These are phyloP conservation scores for Trachelipus rathkii DNA, from an alignment of 1,140 invertebrate species.

Conservation along the genomic window DNA sequence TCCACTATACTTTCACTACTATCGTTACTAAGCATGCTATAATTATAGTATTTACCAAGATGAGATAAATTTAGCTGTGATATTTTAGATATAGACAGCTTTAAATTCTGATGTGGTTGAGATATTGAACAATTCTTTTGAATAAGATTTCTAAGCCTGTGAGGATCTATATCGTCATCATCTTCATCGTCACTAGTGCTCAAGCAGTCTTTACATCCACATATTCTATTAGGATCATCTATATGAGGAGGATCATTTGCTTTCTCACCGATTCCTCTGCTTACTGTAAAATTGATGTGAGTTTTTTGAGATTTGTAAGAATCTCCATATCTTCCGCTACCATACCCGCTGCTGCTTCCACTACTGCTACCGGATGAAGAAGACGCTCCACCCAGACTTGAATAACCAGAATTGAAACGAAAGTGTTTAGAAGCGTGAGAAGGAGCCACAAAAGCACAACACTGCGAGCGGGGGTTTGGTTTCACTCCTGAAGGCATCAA, in stretches of 20 bases:
- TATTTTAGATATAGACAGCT: conserved; percentile 68
- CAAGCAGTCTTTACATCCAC: conserved; percentile 32
- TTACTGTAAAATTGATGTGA: conserved; percentile 26
- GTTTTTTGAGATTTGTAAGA: conserved; percentile 32
- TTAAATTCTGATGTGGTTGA: conserved; percentile 54
- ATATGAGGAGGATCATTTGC: not conserved
- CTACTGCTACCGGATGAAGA: conserved; percentile 44
- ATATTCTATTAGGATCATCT: conserved; percentile 19
- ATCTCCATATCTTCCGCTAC: conserved; percentile 32
- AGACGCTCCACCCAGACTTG: conserved; percentile 38
- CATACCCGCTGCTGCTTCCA: conserved; percentile 36
- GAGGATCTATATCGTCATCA: conserved; percentile 35
- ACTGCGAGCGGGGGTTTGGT: conserved; percentile 67
- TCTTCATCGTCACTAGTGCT: conserved; percentile 32
- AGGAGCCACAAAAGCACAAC: conserved; percentile 48
- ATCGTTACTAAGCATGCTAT: conserved; percentile 66
- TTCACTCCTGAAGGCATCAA: conserved; percentile 63
- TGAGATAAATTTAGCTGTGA: conserved; percentile 67
- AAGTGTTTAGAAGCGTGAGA: conserved; percentile 45
- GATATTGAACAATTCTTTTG: conserved; percentile 36
- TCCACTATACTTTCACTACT: conserved; percentile 61
- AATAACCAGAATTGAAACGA: conserved; percentile 48
- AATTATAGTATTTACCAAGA: conserved; percentile 62
- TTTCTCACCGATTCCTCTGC: conserved; percentile 39
- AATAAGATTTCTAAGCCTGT: conserved; percentile 33